phyloP scores from a whole-genome alignment of 1,140 invertebrate species.

The Solenopsis fugax region DNA sequence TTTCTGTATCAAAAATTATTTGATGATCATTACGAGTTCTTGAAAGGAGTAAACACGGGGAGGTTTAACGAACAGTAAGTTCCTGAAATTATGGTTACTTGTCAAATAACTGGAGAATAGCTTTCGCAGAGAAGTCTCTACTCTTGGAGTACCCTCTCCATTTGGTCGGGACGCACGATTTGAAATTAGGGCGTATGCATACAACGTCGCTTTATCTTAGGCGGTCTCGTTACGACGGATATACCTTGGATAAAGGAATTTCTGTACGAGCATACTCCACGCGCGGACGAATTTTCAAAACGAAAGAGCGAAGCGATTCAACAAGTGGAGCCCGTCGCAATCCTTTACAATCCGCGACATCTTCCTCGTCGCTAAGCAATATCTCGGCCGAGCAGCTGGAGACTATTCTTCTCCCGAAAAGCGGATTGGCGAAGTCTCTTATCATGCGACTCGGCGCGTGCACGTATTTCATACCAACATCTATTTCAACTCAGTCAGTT shows the following conservation, averaged over 20 bases:
- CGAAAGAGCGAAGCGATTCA: slow-evolving; percentile 54
- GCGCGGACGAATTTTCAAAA: slow-evolving; percentile 59
- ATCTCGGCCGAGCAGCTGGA: slow-evolving; percentile 53
- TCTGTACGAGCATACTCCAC: not conserved
- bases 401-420: slow-evolving; percentile 59
- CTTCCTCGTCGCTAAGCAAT: slow-evolving; percentile 63
- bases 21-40: not conserved
- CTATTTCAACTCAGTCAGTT: slow-evolving; percentile 50
- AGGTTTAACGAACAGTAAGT: not conserved
- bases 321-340: slow-evolving; percentile 59
- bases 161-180: not conserved
- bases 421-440: slow-evolving; percentile 60
- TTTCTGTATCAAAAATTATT: not conserved
- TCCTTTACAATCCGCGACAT: slow-evolving; percentile 64
- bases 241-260: slow-evolving; percentile 34
- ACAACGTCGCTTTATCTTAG: slow-evolving; percentile 18
- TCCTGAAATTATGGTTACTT: not conserved
- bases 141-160: not conserved
- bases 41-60: not conserved
- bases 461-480: slow-evolving; percentile 54
- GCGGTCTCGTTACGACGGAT: slow-evolving; percentile 27
- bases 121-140: not conserved
- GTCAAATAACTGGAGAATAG: slow-evolving; percentile 14
- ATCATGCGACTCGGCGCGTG: slow-evolving; percentile 53
- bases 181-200: not conserved